Percentiles rank a stretch among this genome's conserved stretches.
These are phyloP conservation scores for Pangasius sanitwongsei DNA, from an alignment of 2,797 vertebrate genomes.

Conservation along the genomic window DNA sequence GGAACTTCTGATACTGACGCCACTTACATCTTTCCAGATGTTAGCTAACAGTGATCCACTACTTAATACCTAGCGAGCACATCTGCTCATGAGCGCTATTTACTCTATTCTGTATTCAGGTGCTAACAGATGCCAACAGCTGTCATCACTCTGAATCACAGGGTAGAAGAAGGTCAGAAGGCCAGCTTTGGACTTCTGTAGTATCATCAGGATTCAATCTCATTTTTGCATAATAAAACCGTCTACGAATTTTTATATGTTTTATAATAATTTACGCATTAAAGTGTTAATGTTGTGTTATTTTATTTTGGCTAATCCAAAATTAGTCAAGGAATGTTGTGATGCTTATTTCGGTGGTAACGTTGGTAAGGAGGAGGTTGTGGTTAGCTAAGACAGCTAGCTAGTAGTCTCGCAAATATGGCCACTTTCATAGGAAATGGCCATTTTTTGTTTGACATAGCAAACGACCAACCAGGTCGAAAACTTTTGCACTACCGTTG, in stretches of 20 bases:
- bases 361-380: neutral
- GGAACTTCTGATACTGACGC: neutral
- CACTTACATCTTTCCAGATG: neutral
- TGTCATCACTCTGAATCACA: conserved; percentile 5
- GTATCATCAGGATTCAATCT: neutral
- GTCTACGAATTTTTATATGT: neutral
- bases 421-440: neutral
- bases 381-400: neutral
- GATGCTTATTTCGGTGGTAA: neutral
- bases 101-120: neutral
- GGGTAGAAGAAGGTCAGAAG: neutral
- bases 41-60: neutral
- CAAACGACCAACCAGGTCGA: neutral
- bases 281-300: neutral
- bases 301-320: neutral
- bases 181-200: neutral
- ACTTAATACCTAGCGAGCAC: neutral
- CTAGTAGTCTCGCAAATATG: neutral
- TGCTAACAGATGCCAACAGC: neutral
- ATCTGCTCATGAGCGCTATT: neutral
- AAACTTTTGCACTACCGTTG: neutral
- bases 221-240: neutral
- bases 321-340: neutral
- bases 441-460: neutral
- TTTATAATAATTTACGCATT: neutral